phyloP scores from a whole-genome alignment of 2,797 vertebrate species.

The Semaprochilodus insignis region DNA sequence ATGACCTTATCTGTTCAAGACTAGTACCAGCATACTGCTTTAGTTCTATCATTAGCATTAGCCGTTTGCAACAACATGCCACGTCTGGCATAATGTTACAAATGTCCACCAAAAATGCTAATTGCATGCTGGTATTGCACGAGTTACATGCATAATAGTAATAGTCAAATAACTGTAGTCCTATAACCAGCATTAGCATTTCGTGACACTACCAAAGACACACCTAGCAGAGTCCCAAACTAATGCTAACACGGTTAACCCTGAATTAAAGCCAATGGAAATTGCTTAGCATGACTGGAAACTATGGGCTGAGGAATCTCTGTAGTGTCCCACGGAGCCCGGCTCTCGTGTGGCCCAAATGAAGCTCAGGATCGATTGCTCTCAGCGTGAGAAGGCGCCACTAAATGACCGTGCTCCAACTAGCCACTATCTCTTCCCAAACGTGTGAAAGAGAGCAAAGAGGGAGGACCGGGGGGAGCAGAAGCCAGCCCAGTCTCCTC shows the following conservation, averaged over 20 bases:
- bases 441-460: background rate
- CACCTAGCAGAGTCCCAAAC: background rate
- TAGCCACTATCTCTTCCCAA: constrained; percentile 2
- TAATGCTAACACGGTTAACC: background rate
- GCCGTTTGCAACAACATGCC: too few relatives aligned
- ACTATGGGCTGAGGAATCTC: background rate
- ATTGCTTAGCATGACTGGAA: background rate
- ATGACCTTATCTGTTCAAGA: background rate
- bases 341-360: constrained; percentile 2
- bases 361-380: constrained; percentile 26
- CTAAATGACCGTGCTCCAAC: constrained; percentile 3
- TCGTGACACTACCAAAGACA: background rate
- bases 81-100: too few relatives aligned
- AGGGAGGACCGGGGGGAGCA: constrained; percentile 2
- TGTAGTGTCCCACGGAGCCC: background rate
- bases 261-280: background rate
- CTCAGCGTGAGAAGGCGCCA: background rate
- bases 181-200: background rate
- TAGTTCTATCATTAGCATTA: too few relatives aligned
- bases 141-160: background rate
- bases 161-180: too few relatives aligned
- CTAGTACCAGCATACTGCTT: background rate
- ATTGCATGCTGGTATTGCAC: background rate
- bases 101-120: too few relatives aligned
- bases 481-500: constrained; percentile 48